phyloP scores from a whole-genome alignment of 2,888 invertebrate species.

The Geophilus truncorum region DNA sequence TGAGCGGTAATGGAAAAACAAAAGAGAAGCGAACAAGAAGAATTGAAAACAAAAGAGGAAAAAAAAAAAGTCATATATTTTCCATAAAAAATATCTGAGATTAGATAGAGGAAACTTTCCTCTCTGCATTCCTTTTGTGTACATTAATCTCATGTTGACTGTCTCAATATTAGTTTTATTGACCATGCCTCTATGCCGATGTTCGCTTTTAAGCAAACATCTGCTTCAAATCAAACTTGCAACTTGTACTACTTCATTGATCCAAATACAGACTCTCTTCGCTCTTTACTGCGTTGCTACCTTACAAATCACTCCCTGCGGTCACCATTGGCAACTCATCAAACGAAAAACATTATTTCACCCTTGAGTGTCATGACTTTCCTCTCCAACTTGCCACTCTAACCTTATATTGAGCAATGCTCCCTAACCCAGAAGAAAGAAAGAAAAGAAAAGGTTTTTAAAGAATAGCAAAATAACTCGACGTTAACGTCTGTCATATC shows the following conservation, averaged over 20 bases:
- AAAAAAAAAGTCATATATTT: not conserved
- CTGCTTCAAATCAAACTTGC: constrained; percentile 7
- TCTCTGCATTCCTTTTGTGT: not conserved
- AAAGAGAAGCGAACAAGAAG: not conserved
- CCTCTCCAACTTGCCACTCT: not conserved
- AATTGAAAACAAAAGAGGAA: not conserved
- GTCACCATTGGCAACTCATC: constrained; percentile 20
- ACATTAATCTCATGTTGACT: not conserved
- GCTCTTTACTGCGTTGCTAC: not conserved
- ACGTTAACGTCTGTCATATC: no score
- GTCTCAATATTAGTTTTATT: not conserved
- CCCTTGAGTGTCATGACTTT: constrained; percentile 16
- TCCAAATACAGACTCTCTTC: not conserved
- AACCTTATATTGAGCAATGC: not conserved
- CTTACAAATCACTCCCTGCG: constrained; percentile 20
- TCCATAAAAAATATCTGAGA: not conserved
- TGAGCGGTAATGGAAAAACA: not conserved
- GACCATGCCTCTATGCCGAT: not conserved
- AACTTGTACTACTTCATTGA: not conserved
- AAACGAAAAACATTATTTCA: constrained; percentile 20
- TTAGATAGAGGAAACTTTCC: not conserved
- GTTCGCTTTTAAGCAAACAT: not conserved
- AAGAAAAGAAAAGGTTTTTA: not conserved
- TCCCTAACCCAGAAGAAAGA: not conserved
- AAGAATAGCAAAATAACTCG: not conserved